phyloP scores from a whole-genome alignment of 2,113 vertebrate species.

The Triplophysa tibetana region DNA sequence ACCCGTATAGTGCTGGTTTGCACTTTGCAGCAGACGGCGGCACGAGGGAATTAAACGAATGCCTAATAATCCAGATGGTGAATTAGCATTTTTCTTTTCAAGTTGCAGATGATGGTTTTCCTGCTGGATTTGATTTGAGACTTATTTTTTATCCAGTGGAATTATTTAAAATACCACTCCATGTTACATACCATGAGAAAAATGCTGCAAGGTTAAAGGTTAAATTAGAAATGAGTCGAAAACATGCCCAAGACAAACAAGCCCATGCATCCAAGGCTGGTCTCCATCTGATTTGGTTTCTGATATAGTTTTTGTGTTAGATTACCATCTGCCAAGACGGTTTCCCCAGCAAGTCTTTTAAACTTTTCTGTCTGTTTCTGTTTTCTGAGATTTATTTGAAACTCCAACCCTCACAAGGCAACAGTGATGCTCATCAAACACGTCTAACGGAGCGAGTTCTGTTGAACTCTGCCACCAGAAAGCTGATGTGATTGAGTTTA shows the following conservation, averaged over 20 bases:
- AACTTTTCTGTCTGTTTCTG: too few species aligned
- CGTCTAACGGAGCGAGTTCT: not conserved
- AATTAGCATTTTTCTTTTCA: slow-evolving; percentile 71
- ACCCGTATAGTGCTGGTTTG: not conserved
- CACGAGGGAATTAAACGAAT: slow-evolving; percentile 32
- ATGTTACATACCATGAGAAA: not conserved
- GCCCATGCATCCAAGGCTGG: too few species aligned
- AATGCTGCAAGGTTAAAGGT: not conserved
- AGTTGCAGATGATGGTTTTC: slow-evolving; percentile 62
- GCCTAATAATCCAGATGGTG: slow-evolving; percentile 67
- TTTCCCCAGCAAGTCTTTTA: too few species aligned
- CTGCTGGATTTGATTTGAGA: slow-evolving; percentile 46
- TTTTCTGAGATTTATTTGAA: too few species aligned
- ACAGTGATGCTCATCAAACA: not conserved
- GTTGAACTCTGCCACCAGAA: not conserved
- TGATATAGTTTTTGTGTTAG: too few species aligned
- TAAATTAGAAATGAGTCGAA: not conserved
- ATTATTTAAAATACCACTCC: not conserved
- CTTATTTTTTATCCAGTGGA: not conserved
- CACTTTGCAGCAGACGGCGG: slow-evolving; percentile 33
- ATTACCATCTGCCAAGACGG: too few species aligned
- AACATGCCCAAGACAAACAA: too few species aligned
- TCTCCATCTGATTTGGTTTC: too few species aligned
- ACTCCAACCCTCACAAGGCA: too few species aligned
- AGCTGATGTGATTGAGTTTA: slow-evolving; percentile 64